Evolutionary conservation across 2,797 vertebrate species (phyloP).

Genomic region (Esox lucius): DNA sequence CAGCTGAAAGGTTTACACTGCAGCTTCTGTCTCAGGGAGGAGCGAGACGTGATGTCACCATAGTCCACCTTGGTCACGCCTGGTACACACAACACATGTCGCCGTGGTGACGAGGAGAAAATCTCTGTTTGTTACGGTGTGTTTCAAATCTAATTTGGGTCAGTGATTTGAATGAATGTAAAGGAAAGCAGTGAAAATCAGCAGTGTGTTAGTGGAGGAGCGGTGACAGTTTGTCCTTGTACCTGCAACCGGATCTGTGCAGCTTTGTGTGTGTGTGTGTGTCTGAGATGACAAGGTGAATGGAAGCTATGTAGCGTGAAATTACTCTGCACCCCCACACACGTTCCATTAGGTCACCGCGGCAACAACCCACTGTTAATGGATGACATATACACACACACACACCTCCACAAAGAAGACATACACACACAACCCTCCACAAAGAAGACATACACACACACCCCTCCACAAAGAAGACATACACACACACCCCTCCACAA

Average conservation of each 20-base stretch:
- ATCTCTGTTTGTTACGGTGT: background rate
- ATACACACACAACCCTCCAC: constrained; percentile 17
- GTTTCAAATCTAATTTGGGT: background rate
- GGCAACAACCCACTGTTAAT: constrained; percentile 63
- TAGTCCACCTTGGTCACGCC: constrained; percentile 99
- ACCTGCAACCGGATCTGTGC: constrained; percentile 15
- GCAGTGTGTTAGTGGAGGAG: background rate
- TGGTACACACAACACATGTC: constrained; percentile 50
- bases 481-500: background rate
- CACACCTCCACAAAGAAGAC: no score
- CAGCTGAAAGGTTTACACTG: constrained; percentile 98
- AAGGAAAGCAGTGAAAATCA: background rate
- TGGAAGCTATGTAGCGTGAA: constrained; percentile 63
- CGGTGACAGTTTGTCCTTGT: constrained; percentile 22
- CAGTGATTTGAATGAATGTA: background rate
- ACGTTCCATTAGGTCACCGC: constrained; percentile 47
- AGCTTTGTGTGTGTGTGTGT: background rate
- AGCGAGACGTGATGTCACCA: constrained; percentile 89
- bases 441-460: constrained; percentile 14
- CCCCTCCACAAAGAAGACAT: constrained; percentile 3
- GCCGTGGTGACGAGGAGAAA: background rate
- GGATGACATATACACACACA: constrained; percentile 21
- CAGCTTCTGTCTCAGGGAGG: constrained; percentile 88
- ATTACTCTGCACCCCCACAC: constrained; percentile 50
- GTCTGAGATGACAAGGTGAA: constrained; percentile 45